Conservation (phyloP, 2,797 vertebrate genomes). For the Enteromius afrohamiltoni region DNA sequence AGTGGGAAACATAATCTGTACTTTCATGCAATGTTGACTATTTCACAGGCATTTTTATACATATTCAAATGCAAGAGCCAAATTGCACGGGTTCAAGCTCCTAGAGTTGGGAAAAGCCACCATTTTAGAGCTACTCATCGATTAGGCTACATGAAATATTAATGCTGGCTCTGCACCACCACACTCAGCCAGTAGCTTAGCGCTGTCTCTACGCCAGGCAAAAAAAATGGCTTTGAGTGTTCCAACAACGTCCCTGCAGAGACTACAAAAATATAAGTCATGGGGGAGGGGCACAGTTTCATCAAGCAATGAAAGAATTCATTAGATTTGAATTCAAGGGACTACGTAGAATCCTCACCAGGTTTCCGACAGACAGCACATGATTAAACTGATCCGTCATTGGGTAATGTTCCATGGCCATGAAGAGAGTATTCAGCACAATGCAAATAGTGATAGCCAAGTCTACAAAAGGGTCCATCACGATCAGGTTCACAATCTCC, state of each 20-base stretch:
- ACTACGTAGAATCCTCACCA: slow-evolving; percentile 82
- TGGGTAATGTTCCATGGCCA: slow-evolving; percentile 99
- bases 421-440: slow-evolving; percentile 97
- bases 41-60: not conserved
- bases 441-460: slow-evolving; percentile 99
- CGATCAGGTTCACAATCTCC: slow-evolving; percentile 93
- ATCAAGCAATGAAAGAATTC: slow-evolving; percentile 47
- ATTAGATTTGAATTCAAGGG: slow-evolving; percentile 5
- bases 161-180: slow-evolving; percentile 68
- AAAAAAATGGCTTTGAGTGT: slow-evolving; percentile 33
- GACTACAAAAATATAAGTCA: slow-evolving; percentile 14
- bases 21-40: not conserved
- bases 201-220: slow-evolving; percentile 57
- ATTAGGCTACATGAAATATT: slow-evolving; percentile 74
- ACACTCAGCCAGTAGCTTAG: slow-evolving; percentile 57
- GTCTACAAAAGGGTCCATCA: slow-evolving; percentile 99
- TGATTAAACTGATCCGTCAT: slow-evolving; percentile 91
- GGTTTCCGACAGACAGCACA: slow-evolving; percentile 91
- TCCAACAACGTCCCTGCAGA: slow-evolving; percentile 13
- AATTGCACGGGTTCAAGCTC: slow-evolving; percentile 56
- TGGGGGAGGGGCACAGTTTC: slow-evolving; percentile 32
- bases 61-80: slow-evolving; percentile 17
- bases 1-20: slow-evolving; percentile 1
- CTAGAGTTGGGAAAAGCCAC: slow-evolving; percentile 62
- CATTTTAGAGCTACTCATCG: slow-evolving; percentile 71